Evolutionary conservation across 2,888 invertebrate genomes (phyloP), one percentile per base, ranked within the genome.

Genomic region (Diachrysia chrysitis): DNA sequence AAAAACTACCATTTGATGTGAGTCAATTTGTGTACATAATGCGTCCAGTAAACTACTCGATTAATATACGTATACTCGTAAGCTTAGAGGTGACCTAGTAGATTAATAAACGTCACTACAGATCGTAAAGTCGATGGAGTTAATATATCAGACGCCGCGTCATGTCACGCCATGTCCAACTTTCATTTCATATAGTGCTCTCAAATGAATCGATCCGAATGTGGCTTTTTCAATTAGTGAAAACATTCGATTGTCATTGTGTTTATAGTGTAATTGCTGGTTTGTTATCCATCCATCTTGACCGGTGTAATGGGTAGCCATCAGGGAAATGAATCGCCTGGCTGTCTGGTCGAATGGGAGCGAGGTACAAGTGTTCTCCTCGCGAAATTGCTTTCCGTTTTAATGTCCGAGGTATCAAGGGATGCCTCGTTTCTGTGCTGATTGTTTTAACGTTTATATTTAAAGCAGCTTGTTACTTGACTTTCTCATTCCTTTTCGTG

Each of bases 101-200:
- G 90, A 93, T 93, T 93, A 93, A 94, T 93, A 93, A 92, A 90
- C 87, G 90, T 92, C 90, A 88, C 88, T 87, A 88, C 84, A 74
- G 88, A 90, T 92, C 91, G 89, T 93, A 92, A 93, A 92, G 88
- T 88, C 92, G 89, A 93, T 92, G 92, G 91, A 90, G 92, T 92
- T 91, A 92, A 94, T 94, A 92, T 87, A 91, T 93, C 93, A 93
- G 87, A 84, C 82, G 91, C 86, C 89, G 87, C 88, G 93, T 89
- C 91, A 92, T 91, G 90, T 87, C 85, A 90, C 86, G 84, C 79
- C 81, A 82, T 71, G 84, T 83, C 86, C 81, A 81, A 89, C 88
- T 91, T 93, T 94, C 92, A 94, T 95, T 94, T 94, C 91, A 93
- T 92, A 94, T 92, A 95, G 95, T 95, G 94, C 92, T 90, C 90